Percentiles rank a stretch among this genome's conserved stretches.
phyloP scores from a whole-genome alignment of 2,797 vertebrate species.

The Pseudotriccus pelzelni region DNA sequence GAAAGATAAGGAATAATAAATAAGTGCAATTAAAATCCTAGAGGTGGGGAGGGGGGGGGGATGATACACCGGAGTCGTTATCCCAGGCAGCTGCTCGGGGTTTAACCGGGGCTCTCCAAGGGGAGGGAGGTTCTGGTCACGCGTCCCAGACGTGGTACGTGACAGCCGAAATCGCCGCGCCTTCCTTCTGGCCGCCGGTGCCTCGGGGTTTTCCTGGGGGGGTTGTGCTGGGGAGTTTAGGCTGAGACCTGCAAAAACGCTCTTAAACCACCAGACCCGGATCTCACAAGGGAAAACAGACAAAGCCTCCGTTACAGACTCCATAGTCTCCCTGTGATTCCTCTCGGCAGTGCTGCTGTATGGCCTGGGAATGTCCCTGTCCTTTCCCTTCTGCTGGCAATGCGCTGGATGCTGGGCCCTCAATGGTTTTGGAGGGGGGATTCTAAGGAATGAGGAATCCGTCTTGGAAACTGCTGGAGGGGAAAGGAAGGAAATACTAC shows the following conservation, averaged over 20 bases:
- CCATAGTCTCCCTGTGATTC: neutral
- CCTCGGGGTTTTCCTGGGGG: neutral
- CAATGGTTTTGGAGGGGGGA: neutral
- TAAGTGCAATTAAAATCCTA: neutral
- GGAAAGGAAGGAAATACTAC: neutral
- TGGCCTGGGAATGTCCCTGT: neutral
- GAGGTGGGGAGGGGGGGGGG: no score
- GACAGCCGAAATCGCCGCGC: neutral
- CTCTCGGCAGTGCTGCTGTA: rapidly evolving
- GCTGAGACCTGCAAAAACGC: neutral
- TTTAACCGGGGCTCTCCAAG: neutral
- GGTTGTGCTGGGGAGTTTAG: neutral
- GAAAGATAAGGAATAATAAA: neutral
- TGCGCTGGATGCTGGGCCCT: neutral
- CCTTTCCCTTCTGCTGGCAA: neutral
- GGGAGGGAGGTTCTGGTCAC: neutral
- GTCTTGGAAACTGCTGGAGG: neutral
- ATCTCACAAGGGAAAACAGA: neutral
- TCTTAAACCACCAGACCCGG: rapidly evolving
- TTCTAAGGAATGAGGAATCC: neutral
- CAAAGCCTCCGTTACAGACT: neutral
- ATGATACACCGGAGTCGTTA: neutral
- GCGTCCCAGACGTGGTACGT: rapidly evolving
- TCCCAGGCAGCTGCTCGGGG: neutral
- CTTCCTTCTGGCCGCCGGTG: neutral